These are phyloP conservation scores for Leptopilina boulardi DNA, from an alignment of 1,140 invertebrate species.

Conservation along the genomic window DNA sequence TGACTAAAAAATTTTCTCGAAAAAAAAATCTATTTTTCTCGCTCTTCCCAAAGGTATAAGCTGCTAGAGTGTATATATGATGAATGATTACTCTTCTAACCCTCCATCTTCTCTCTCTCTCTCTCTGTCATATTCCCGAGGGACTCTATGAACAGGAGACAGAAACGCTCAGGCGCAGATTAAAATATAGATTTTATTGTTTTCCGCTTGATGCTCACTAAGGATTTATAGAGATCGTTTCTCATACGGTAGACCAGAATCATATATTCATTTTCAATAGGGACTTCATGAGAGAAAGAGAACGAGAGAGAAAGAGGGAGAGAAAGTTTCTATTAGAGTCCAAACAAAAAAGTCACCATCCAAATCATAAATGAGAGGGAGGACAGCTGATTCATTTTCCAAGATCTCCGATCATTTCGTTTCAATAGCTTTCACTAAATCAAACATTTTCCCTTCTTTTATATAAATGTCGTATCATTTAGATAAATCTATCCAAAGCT, in stretches of 20 bases:
- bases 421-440: constrained; percentile 29
- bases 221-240: constrained; percentile 68
- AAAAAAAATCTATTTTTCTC: constrained; percentile 15
- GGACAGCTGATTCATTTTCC: constrained; percentile 6
- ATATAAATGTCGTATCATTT: neutral
- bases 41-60: constrained; percentile 35
- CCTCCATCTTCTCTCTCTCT: constrained; percentile 50
- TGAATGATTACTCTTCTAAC: constrained; percentile 63
- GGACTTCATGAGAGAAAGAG: constrained; percentile 68
- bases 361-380: constrained; percentile 29
- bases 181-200: constrained; percentile 76
- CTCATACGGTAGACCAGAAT: constrained; percentile 58
- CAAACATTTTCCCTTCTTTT: neutral
- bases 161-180: constrained; percentile 62
- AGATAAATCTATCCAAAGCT: neutral
- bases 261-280: constrained; percentile 66
- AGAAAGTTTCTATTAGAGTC: constrained; percentile 65
- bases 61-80: constrained; percentile 56
- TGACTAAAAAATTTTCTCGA: neutral
- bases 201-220: constrained; percentile 61
- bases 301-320: no score
- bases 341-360: constrained; percentile 41
- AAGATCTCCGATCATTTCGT: constrained; percentile 24
- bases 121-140: constrained; percentile 50
- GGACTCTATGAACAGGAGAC: constrained; percentile 49